Conservation (phyloP, 2,797 vertebrate genomes). For the Ctenopoma multispine region DNA sequence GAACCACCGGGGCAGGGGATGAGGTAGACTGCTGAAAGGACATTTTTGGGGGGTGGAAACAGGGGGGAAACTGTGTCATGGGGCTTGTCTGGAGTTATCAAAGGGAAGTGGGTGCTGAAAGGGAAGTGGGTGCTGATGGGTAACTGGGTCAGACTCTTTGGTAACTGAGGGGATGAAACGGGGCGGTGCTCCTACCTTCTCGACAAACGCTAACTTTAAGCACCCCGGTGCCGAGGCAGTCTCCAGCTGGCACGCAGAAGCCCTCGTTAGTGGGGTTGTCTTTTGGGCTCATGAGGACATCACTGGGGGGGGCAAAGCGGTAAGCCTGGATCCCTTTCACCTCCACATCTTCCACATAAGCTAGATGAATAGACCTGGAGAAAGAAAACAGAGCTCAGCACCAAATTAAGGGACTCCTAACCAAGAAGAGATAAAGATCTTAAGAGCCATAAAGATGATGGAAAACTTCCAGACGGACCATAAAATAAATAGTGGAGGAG, state of each 20-base stretch:
- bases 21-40: slow-evolving; percentile 12
- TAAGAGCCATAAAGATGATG: background rate
- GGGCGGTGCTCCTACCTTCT: slow-evolving; percentile 74
- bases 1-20: slow-evolving; percentile 28
- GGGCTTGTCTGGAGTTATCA: slow-evolving; percentile 22
- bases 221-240: slow-evolving; percentile 86
- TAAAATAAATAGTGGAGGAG: background rate
- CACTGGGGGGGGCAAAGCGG: slow-evolving; percentile 84
- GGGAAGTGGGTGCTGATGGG: slow-evolving; percentile 10
- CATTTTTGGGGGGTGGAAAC: slow-evolving; percentile 16
- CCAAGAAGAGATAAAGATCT: background rate
- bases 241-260: slow-evolving; percentile 86
- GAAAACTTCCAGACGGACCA: background rate
- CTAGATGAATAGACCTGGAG: slow-evolving; percentile 84
- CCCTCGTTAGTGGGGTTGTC: slow-evolving; percentile 84
- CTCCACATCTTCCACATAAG: slow-evolving; percentile 82
- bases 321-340: slow-evolving; percentile 88
- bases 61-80: slow-evolving; percentile 35
- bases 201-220: slow-evolving; percentile 89
- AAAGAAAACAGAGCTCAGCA: background rate
- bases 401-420: background rate
- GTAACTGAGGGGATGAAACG: background rate
- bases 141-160: slow-evolving; percentile 53
- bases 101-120: slow-evolving; percentile 20
- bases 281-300: slow-evolving; percentile 83